Evolutionary conservation across 2,797 vertebrate genomes (phyloP), one percentile per base, ranked within the genome.

Genomic region (Diplodus puntazzo): DNA sequence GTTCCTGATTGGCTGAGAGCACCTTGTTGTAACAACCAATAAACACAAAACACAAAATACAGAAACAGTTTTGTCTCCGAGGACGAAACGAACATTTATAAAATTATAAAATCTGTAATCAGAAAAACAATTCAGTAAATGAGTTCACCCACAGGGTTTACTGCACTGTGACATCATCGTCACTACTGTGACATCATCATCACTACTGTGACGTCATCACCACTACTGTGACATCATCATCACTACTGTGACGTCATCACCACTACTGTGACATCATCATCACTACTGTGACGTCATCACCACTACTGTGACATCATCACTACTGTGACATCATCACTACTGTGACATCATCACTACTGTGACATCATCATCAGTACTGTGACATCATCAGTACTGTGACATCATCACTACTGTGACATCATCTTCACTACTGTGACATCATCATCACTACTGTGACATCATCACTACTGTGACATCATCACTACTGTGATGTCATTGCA

Each of bases 81-180:
- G 34, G 34, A 34, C 34, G 34, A 34, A 34, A 34, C 34, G 9
- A 34, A 34, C 34, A 9, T 34, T 34, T 34, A 34, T 34, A 34
- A 48, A 48, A 48, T 34, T 9, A 34, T 34, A 34, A 48, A 48
- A 48, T 17, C 46, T 17, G 16, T 34, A 7, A 34, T 34, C 30
- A 34, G 30, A 3, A 34, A 34, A 34, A 7, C 30, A 34, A 1
- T 34, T 34, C 30, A 30, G 49, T 50, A 18, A 27, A 11, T 12
- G 4, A 3, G n/a, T 6, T 42, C 9, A 67, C 65, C 64, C 64
- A 67, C 25, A 20, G 67, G 54, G 53, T 69, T 57, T 57, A 45
- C 43, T 45, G 12, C 43, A 45, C 4, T 43, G 42, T 43, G 42
- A 48, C 9, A 11, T 48, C 46, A 50, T 46, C 45, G 18, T 52